These are phyloP conservation scores for Pachycephus smyrnensis DNA, from an alignment of 2,888 invertebrate species.

Conservation along the genomic window DNA sequence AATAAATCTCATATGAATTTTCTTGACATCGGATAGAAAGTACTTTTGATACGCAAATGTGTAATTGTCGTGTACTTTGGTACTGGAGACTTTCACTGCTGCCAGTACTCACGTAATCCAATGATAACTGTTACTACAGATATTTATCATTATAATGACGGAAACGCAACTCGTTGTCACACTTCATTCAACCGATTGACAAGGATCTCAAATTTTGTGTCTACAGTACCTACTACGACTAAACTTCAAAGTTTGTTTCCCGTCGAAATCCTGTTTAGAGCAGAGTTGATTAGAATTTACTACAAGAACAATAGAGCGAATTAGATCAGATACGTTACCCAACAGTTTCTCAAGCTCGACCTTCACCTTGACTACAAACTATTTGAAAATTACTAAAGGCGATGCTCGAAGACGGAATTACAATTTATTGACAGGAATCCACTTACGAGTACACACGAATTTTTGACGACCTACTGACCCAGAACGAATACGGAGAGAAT, in stretches of 20 bases:
- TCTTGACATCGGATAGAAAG: background rate
- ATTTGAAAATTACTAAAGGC: background rate
- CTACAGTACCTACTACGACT: background rate
- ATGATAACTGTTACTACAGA: background rate
- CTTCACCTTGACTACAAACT: constrained; percentile 39
- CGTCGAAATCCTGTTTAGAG: background rate
- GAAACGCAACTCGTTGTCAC: background rate
- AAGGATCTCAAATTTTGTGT: background rate
- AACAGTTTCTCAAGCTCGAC: constrained; percentile 35
- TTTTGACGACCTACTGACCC: constrained; percentile 4
- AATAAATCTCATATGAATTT: background rate
- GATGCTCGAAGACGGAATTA: background rate
- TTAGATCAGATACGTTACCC: background rate
- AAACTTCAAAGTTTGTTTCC: background rate
- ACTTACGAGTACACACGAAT: background rate
- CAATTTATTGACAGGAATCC: background rate
- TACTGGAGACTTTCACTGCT: background rate
- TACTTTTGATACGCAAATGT: background rate
- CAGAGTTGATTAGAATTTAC: background rate
- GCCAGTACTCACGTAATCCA: background rate
- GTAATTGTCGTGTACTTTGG: background rate
- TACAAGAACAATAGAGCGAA: background rate
- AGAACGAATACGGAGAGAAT: background rate
- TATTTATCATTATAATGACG: background rate
- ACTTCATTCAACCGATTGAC: background rate